phyloP scores from a whole-genome alignment of 2,113 vertebrate genomes.

The Chaetops frenatus region DNA sequence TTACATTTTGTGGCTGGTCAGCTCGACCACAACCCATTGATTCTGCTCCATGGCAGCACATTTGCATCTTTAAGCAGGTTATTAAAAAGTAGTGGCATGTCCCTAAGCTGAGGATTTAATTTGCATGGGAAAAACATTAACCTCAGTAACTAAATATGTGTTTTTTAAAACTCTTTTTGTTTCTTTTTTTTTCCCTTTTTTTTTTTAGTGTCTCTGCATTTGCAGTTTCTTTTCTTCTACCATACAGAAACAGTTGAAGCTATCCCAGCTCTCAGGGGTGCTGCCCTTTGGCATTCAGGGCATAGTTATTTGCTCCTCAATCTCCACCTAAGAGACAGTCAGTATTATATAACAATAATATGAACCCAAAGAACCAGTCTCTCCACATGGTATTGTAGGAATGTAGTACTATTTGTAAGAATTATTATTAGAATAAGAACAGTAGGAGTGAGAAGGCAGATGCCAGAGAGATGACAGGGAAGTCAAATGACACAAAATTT shows the following conservation, averaged over 20 bases:
- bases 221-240: not conserved
- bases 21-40: fast-evolving
- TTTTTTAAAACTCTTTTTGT: not conserved
- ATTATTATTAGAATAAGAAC: not conserved
- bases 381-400: not conserved
- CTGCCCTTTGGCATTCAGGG: not conserved
- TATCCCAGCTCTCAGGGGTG: not conserved
- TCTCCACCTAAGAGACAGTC: not conserved
- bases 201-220: not conserved
- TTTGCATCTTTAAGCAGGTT: not conserved
- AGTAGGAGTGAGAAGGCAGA: not conserved
- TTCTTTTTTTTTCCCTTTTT: not conserved
- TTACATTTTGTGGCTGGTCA: not conserved
- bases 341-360: not conserved
- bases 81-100: not conserved
- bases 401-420: not conserved
- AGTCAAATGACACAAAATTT: not conserved
- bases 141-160: not conserved
- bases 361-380: not conserved
- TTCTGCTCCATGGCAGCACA: not conserved
- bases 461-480: not conserved
- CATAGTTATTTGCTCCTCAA: not conserved
- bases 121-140: not conserved
- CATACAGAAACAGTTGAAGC: not conserved
- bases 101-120: not conserved